A percentile compares a stretch with the other conserved stretches of the same genome.
Evolutionary conservation across 2,888 invertebrate genomes (phyloP).

Genomic region (Drosophila lacicola): DNA sequence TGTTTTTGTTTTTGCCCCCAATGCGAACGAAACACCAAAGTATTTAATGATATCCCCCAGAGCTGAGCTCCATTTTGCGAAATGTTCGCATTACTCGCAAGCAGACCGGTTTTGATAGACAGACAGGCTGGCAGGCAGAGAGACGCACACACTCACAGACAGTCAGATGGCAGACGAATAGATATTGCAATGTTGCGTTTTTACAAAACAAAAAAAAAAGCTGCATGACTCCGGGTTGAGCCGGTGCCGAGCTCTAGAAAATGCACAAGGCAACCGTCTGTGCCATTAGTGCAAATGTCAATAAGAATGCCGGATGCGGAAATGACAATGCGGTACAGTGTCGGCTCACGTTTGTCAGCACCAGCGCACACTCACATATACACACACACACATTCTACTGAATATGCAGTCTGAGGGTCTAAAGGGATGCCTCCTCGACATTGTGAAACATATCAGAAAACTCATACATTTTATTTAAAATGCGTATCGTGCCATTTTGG

Average conservation of each 20-base stretch:
- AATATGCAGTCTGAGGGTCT: neutral
- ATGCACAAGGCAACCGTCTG: constrained; percentile 21
- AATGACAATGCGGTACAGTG: constrained; percentile 26
- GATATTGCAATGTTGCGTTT: constrained; percentile 49
- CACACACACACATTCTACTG: neutral
- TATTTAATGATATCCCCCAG: constrained; percentile 29
- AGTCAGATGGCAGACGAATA: constrained; percentile 2
- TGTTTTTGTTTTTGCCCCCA: constrained; percentile 1
- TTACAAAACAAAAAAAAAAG: constrained; percentile 28
- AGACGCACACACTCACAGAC: constrained; percentile 11
- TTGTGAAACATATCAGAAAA: constrained; percentile 60
- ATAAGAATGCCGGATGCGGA: constrained; percentile 42
- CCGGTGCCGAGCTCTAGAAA: constrained; percentile 2
- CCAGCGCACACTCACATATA: neutral
- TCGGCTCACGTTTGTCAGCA: constrained; percentile 27
- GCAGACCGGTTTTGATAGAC: constrained; percentile 6
- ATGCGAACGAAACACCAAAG: constrained; percentile 23
- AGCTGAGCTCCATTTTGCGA: constrained; percentile 38
- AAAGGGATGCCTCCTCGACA: neutral
- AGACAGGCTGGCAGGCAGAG: neutral
- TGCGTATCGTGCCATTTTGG: constrained; percentile 14
- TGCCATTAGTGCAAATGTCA: constrained; percentile 62
- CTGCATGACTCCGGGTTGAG: constrained; percentile 3
- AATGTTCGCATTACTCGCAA: constrained; percentile 38
- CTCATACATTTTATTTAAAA: constrained; percentile 38